These are phyloP conservation scores for Fringilla coelebs DNA, from an alignment of 2,797 vertebrate genomes.

Conservation along the genomic window DNA sequence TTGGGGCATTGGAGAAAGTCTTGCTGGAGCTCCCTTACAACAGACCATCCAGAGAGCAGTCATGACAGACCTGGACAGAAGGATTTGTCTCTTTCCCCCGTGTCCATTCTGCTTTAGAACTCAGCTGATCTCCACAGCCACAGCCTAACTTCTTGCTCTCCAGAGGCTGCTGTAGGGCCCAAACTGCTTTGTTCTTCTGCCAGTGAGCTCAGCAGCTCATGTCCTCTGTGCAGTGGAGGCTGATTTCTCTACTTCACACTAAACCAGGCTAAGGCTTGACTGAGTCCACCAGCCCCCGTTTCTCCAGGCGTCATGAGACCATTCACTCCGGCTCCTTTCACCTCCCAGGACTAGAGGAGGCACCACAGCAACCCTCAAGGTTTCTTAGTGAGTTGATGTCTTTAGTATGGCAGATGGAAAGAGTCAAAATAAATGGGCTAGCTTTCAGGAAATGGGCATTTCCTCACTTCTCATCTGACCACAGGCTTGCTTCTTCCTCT, in stretches of 20 bases:
- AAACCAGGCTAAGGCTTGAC: not conserved
- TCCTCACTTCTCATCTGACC: slow-evolving; percentile 1
- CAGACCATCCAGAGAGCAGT: not conserved
- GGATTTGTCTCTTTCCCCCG: not conserved
- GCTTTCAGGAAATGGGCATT: not conserved
- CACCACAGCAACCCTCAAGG: not conserved
- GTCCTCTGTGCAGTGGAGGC: not conserved
- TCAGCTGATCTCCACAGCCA: not conserved
- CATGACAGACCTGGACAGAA: not conserved
- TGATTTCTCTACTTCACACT: not conserved
- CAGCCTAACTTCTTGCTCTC: not conserved
- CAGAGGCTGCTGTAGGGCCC: not conserved
- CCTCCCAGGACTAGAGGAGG: not conserved
- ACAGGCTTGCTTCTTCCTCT: not conserved
- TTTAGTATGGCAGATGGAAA: not conserved
- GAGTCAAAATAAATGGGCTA: not conserved
- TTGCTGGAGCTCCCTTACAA: not conserved
- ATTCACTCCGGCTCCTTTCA: not conserved
- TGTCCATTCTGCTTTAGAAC: not conserved
- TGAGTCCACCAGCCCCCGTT: not conserved
- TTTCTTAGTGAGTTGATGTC: not conserved
- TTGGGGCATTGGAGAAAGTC: not conserved
- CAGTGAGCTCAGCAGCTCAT: not conserved
- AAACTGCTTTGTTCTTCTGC: not conserved
- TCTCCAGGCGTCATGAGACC: not conserved